Evolutionary conservation across 2,797 vertebrate species (phyloP), one percentile per base, ranked within the genome.

Genomic region (Aplochiton taeniatus): DNA sequence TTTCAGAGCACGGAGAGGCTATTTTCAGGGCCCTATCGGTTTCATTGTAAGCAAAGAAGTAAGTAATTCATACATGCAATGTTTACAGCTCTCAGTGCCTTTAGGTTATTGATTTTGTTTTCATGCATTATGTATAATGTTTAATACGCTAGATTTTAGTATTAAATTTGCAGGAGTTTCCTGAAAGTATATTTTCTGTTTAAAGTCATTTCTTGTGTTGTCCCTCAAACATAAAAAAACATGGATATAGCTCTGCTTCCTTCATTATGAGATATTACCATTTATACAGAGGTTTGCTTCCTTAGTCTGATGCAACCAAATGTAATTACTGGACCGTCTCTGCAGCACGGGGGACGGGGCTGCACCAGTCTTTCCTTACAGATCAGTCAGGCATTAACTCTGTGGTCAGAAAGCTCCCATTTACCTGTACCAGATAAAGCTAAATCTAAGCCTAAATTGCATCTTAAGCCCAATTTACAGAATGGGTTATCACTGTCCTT

Each of bases 401-500:
- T 78, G 66, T 79, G 72, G 78, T 66, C 61, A 44, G 54, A 58
- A 70, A 76, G 86, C 82, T 89, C 88, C 90, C 84, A 81, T n/a
- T 91, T 87, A 84, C 51, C 49, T 72, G 84, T 90, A 92, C 87
- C 72, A 87, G 87, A 90, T 92, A 83, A 88, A 61, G 54, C 66
- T 52, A 68, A 68, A 73, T 85, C 77, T 77, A 61, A 82, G 76
- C 75, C 31, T 31, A 31, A 31, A 31, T 31, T 31, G 6, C 6
- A 31, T 6, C 31, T 31, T 31, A 31, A 31, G 31, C 3, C 31
- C 3, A 31, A 31, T 6, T 31, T 31, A 31, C 6, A 31, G 31
- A 2, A 31, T 31, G 31, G 31, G 31, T 6, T 31, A 3, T 73
- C 63, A 73, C 76, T 77, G 61, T 64, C 61, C 18, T 46, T 47